phyloP scores from a whole-genome alignment of 2,797 vertebrate species.

The Sparus aurata region DNA sequence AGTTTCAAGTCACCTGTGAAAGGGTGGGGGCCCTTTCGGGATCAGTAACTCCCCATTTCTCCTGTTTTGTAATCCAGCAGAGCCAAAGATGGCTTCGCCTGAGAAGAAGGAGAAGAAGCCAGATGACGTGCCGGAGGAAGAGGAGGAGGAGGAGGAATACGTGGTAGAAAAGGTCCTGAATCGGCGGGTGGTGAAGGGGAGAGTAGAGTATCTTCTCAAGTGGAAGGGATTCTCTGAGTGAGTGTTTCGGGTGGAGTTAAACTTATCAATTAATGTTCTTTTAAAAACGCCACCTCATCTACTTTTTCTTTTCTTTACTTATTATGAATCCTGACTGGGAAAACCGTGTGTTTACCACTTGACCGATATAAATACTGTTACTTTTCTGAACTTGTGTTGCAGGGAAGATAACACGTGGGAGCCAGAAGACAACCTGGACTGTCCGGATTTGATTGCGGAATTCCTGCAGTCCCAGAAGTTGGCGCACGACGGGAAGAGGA shows the following conservation, averaged over 20 bases:
- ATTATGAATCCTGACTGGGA: background rate
- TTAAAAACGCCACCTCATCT: background rate
- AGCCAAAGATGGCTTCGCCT: slow-evolving; percentile 88
- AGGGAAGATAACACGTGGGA: slow-evolving; percentile 99
- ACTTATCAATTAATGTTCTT: too few relatives aligned
- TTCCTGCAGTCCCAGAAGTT: slow-evolving; percentile 96
- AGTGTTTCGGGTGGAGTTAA: slow-evolving; percentile 69
- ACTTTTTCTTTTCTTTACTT: background rate
- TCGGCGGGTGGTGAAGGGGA: slow-evolving; percentile 95
- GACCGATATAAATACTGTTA: background rate
- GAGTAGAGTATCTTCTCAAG: slow-evolving; percentile 97
- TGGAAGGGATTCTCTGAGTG: slow-evolving; percentile 99
- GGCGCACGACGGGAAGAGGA: slow-evolving; percentile 93
- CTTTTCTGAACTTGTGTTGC: slow-evolving; percentile 34
- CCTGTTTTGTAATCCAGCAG: slow-evolving; percentile 71
- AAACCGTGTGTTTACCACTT: fast-evolving
- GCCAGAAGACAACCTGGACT: slow-evolving; percentile 97
- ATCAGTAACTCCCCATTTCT: background rate
- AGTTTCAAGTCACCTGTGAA: slow-evolving; percentile 5
- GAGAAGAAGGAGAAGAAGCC: slow-evolving; percentile 98
- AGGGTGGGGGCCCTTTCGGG: background rate
- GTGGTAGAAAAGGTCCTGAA: slow-evolving; percentile 98
- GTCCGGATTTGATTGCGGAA: slow-evolving; percentile 97
- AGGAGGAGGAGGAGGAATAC: slow-evolving; percentile 97
- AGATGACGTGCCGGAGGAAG: slow-evolving; percentile 87